phyloP scores from a whole-genome alignment of 1,140 invertebrate species.

The Drosophila nannoptera region DNA sequence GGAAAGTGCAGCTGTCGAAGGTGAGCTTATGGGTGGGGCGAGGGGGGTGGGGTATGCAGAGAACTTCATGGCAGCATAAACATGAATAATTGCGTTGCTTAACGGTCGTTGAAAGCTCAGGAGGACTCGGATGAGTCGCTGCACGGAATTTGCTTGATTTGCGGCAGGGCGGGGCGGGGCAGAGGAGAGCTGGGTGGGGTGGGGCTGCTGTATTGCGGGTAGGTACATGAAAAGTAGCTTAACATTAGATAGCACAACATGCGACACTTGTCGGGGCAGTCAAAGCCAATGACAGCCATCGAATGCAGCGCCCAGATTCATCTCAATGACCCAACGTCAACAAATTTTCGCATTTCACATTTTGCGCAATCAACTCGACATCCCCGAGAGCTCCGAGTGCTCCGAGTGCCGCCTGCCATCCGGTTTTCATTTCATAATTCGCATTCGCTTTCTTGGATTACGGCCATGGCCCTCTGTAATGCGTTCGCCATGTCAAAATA shows the following conservation, averaged over 20 bases:
- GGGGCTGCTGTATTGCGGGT: not conserved
- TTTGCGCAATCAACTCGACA: constrained; percentile 19
- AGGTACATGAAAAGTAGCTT: constrained; percentile 74
- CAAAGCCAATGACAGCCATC: constrained; percentile 55
- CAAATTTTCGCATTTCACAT: constrained; percentile 20
- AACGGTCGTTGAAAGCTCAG: constrained; percentile 68
- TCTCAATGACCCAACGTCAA: constrained; percentile 15
- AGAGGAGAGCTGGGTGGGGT: too few species aligned
- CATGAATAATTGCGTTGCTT: constrained; percentile 73
- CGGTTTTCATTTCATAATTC: constrained; percentile 4
- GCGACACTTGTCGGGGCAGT: constrained; percentile 65
- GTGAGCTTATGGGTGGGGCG: not conserved
- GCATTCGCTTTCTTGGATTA: constrained; percentile 3
- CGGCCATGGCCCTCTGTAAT: not conserved
- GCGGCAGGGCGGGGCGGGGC: not conserved
- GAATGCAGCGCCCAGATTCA: constrained; percentile 32
- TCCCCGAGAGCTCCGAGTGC: constrained; percentile 6
- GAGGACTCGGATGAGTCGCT: constrained; percentile 38
- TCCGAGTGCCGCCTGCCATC: too few species aligned
- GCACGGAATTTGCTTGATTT: constrained; percentile 6
- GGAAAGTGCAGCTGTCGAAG: not conserved
- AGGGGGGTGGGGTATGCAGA: constrained; percentile 21
- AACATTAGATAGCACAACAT: constrained; percentile 70
- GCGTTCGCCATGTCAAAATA: constrained; percentile 10
- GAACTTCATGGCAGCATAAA: constrained; percentile 69